A percentile compares a stretch with the other conserved stretches of the same genome.
Evolutionary conservation across 2,797 vertebrate species (phyloP).

Genomic region (Pipistrellus nathusii): DNA sequence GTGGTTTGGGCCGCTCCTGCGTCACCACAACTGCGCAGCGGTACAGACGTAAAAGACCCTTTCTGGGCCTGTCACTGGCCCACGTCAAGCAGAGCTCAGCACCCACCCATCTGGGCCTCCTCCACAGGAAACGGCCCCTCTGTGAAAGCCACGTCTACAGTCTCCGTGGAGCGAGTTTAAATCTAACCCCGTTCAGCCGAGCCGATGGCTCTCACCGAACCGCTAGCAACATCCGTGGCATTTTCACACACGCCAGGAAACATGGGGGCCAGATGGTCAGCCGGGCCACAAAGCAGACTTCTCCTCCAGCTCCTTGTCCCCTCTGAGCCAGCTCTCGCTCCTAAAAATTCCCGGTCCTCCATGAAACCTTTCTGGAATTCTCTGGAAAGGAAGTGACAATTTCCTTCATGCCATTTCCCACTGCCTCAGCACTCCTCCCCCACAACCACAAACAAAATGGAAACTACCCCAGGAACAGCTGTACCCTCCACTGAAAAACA

Average conservation of each 20-base stretch:
- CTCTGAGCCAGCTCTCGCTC: constrained; percentile 44
- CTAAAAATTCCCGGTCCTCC: constrained; percentile 73
- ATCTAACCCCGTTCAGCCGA: constrained; percentile 47
- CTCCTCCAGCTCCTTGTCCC: constrained; percentile 37
- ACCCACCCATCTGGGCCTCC: constrained; percentile 50
- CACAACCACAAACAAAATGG: constrained; percentile 80
- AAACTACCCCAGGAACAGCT: constrained; percentile 79
- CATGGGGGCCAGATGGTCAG: constrained; percentile 74
- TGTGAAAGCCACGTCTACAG: constrained; percentile 57
- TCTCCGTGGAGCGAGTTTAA: constrained; percentile 46
- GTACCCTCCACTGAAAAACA: constrained; percentile 76
- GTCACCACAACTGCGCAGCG: constrained; percentile 42
- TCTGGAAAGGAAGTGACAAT: constrained; percentile 82
- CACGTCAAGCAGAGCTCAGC: constrained; percentile 13
- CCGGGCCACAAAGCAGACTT: constrained; percentile 50
- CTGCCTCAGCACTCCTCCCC: constrained; percentile 74
- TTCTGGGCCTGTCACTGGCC: constrained; percentile 55
- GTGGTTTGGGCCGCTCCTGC: constrained; percentile 61
- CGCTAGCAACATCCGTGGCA: constrained; percentile 66
- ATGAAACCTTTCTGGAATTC: constrained; percentile 84
- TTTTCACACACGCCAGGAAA: constrained; percentile 69
- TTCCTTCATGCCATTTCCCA: constrained; percentile 83
- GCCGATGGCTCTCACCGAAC: constrained; percentile 55
- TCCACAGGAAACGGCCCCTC: constrained; percentile 17
- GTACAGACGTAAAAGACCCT: constrained; percentile 36